These are phyloP conservation scores for Drosophila atroscutellata DNA, from an alignment of 2,888 invertebrate genomes.

Conservation along the genomic window DNA sequence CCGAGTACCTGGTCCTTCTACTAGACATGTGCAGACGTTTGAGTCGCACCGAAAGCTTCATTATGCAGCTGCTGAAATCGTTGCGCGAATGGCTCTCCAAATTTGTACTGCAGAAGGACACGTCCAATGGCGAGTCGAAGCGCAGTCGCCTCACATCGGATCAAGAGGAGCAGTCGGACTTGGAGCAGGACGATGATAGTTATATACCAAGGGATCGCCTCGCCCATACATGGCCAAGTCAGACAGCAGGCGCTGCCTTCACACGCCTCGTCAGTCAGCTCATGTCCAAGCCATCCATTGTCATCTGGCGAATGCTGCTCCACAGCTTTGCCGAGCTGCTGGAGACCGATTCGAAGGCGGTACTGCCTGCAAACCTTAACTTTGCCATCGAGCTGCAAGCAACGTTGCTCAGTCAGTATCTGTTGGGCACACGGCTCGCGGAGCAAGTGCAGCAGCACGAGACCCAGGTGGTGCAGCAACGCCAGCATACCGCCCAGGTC, in stretches of 20 bases:
- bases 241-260: conserved; percentile 77
- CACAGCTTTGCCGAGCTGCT: conserved; percentile 75
- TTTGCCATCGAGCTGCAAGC: conserved; percentile 82
- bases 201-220: conserved; percentile 26
- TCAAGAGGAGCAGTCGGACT: background rate
- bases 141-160: conserved; percentile 10
- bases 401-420: conserved; percentile 81
- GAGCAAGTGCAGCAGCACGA: conserved; percentile 82
- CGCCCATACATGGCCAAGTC: conserved; percentile 77
- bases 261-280: conserved; percentile 79
- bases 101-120: conserved; percentile 33
- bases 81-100: conserved; percentile 72
- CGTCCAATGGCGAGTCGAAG: conserved; percentile 27
- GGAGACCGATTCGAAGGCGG: conserved; percentile 10
- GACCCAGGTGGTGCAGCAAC: conserved; percentile 63
- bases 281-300: conserved; percentile 82
- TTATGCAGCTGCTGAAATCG: conserved; percentile 77
- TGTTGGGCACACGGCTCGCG: conserved; percentile 78
- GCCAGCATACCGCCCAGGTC: conserved; percentile 64
- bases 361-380: conserved; percentile 65
- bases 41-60: conserved; percentile 82
- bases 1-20: conserved; percentile 77
- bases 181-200: background rate
- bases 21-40: conserved; percentile 83
- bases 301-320: conserved; percentile 83